Evolutionary conservation across 2,888 invertebrate species (phyloP).

Genomic region (Tinea trinotella): DNA sequence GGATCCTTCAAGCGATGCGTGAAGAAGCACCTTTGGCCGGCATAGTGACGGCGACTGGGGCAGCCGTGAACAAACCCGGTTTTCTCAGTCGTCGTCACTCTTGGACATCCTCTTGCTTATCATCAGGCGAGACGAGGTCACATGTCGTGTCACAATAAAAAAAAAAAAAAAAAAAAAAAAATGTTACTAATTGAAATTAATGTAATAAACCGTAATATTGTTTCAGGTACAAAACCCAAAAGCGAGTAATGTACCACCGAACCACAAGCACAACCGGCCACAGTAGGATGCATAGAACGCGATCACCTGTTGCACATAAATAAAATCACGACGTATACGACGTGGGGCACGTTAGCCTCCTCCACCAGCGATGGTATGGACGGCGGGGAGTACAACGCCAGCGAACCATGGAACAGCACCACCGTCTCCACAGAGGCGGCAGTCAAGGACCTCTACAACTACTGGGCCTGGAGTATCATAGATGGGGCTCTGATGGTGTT

Average conservation of each 20-base stretch:
- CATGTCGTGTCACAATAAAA: too few species aligned
- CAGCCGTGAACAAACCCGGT: too few species aligned
- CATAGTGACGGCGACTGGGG: too few species aligned
- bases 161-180: too few species aligned
- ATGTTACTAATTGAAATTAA: too few species aligned
- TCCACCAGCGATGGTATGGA: slow-evolving; percentile 69
- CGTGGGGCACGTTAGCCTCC: slow-evolving; percentile 60
- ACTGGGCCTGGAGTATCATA: slow-evolving; percentile 76
- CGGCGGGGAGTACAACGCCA: slow-evolving; percentile 55
- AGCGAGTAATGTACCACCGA: background rate
- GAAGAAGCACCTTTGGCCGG: too few species aligned
- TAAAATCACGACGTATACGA: background rate
- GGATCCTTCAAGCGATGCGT: too few species aligned
- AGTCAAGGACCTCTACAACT: slow-evolving; percentile 49
- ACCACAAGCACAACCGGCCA: background rate
- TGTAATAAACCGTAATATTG: too few species aligned
- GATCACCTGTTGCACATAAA: background rate
- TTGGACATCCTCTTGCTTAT: too few species aligned
- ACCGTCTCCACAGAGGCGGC: slow-evolving; percentile 24
- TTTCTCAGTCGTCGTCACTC: too few species aligned
- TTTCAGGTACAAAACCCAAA: background rate
- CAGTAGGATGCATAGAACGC: background rate
- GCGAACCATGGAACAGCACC: slow-evolving; percentile 50
- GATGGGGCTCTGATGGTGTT: slow-evolving; percentile 77
- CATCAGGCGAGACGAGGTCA: too few species aligned